Evolutionary conservation across 64 coral and sea anemone genomes (phyloP).

Genomic region (Porites lutea): DNA sequence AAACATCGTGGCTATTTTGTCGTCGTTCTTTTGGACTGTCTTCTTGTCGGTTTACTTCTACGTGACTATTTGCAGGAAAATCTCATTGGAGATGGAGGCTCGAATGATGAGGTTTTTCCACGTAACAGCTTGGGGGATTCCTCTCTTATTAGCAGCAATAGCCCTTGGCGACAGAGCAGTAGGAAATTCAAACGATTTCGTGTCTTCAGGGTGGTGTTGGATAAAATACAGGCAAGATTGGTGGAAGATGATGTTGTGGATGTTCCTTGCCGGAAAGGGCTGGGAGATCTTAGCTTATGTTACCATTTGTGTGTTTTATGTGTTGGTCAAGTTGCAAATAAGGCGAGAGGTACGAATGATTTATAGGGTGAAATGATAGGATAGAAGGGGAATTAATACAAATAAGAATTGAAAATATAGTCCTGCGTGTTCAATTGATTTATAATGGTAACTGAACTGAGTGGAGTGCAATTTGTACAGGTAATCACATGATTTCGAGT

Average conservation of each 20-base stretch:
- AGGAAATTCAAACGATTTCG: conserved; percentile 30
- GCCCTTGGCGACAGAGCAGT: conserved; percentile 51
- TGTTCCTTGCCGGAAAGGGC: conserved; percentile 68
- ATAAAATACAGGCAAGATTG: background rate
- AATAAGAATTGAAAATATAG: too few species aligned
- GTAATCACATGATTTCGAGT: too few species aligned
- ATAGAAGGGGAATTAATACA: too few species aligned
- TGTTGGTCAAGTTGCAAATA: conserved; percentile 52
- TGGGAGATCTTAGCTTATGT: conserved; percentile 81
- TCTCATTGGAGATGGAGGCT: conserved; percentile 26
- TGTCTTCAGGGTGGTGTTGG: conserved; percentile 90
- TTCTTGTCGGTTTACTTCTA: conserved; percentile 82
- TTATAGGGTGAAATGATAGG: too few species aligned
- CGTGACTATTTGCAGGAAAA: conserved; percentile 56
- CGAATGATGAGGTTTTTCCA: conserved; percentile 76
- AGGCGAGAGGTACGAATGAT: conserved; percentile 28
- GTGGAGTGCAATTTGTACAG: too few species aligned
- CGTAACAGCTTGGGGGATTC: conserved; percentile 83
- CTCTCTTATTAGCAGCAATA: conserved; percentile 40
- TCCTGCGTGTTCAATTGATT: too few species aligned
- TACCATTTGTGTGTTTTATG: conserved; percentile 55
- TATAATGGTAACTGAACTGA: too few species aligned
- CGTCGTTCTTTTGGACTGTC: conserved; percentile 93
- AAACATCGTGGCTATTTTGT: conserved; percentile 75
- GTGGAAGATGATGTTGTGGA: conserved; percentile 43